phyloP scores from a whole-genome alignment of 2,888 invertebrate species.

The Lypha dubia region DNA sequence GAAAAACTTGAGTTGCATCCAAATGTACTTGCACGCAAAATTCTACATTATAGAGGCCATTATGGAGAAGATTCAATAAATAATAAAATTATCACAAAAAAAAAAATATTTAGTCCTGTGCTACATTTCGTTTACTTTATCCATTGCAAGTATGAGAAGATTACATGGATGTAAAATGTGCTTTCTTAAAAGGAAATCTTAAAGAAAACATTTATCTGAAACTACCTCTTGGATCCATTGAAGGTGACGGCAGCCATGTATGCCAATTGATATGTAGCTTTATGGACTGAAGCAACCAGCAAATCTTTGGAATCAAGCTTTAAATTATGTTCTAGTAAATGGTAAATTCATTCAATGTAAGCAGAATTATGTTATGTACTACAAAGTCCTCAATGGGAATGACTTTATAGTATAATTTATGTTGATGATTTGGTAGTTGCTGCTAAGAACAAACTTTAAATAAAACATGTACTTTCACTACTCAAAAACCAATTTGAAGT shows the following conservation, averaged over 20 bases:
- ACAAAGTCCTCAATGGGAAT: background rate
- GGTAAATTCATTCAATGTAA: background rate
- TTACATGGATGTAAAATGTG: slow-evolving; percentile 21
- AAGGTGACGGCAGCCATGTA: background rate
- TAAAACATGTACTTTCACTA: background rate
- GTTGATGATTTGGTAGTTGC: background rate
- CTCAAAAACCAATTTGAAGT: background rate
- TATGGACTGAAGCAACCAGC: slow-evolving; percentile 26
- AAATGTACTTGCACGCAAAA: no score
- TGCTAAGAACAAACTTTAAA: background rate
- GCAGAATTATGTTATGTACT: background rate
- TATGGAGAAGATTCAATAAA: no score
- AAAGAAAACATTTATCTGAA: slow-evolving; percentile 6
- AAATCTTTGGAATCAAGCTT: slow-evolving; percentile 14
- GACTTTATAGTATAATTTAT: background rate
- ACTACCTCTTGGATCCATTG: slow-evolving; percentile 18
- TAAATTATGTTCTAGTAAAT: background rate
- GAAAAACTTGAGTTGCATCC: no score
- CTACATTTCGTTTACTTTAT: no score
- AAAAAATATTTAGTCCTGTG: no score
- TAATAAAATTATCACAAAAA: no score
- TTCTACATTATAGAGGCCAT: no score
- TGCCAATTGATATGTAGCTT: background rate
- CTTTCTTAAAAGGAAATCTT: slow-evolving; percentile 13
- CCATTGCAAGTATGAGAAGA: slow-evolving; percentile 57